These are phyloP conservation scores for Setophaga kirtlandii DNA, from an alignment of 2,113 vertebrate genomes.

Conservation along the genomic window DNA sequence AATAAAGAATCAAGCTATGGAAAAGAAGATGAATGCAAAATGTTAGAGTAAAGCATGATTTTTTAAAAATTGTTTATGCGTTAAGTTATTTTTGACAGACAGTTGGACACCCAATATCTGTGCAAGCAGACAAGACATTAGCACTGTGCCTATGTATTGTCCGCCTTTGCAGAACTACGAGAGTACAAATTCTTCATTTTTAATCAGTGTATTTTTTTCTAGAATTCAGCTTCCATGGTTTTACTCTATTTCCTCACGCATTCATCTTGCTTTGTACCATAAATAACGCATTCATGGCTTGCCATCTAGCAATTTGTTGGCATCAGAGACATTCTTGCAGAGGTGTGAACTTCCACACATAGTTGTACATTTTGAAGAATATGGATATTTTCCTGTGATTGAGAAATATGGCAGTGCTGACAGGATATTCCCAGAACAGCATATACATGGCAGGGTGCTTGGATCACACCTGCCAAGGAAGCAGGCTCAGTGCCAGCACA, in stretches of 20 bases:
- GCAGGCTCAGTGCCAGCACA: background rate
- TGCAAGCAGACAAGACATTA: background rate
- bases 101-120: background rate
- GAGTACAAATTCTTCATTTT: background rate
- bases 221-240: background rate
- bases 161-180: background rate
- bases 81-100: background rate
- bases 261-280: background rate
- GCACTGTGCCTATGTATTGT: background rate
- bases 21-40: background rate
- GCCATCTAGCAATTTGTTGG: background rate
- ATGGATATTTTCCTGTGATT: conserved; percentile 12
- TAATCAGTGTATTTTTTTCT: background rate
- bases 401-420: conserved; percentile 27
- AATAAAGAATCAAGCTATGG: background rate
- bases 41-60: background rate
- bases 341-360: conserved; percentile 31
- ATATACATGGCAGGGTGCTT: background rate
- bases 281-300: background rate
- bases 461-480: conserved; percentile 19
- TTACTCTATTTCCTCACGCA: background rate
- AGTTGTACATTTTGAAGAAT: conserved; percentile 27
- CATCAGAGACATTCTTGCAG: background rate
- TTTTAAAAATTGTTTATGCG: background rate
- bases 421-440: background rate